A percentile compares a stretch with the other conserved stretches of the same genome.
Evolutionary conservation across 2,797 vertebrate genomes (phyloP).

Genomic region (Sebastes paucispinis): DNA sequence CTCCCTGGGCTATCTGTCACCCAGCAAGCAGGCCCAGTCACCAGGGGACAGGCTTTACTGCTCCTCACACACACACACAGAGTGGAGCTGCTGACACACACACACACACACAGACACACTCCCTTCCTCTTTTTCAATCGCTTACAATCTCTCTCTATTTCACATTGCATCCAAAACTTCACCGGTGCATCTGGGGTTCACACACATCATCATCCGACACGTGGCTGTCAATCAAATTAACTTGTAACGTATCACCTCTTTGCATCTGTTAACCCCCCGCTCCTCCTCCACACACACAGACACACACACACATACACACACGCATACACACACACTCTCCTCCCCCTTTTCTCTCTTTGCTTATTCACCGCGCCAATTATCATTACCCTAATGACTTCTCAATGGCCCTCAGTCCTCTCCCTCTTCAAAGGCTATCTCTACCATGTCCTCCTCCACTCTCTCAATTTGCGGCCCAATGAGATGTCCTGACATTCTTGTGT

Average conservation of each 20-base stretch:
- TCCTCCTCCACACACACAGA: too few species aligned
- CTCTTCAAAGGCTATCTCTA: constrained; percentile 77
- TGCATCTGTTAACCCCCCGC: constrained; percentile 41
- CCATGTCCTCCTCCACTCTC: constrained; percentile 65
- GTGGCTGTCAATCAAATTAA: constrained; percentile 67
- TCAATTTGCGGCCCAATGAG: constrained; percentile 73
- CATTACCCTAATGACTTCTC: constrained; percentile 82
- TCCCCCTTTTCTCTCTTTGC: constrained; percentile 72
- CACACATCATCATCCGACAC: constrained; percentile 25
- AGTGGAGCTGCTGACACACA: constrained; percentile 43
- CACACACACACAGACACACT: constrained; percentile 22
- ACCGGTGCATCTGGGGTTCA: neutral
- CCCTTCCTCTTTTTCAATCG: constrained; percentile 4
- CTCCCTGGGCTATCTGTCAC: constrained; percentile 73
- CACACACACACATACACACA: neutral
- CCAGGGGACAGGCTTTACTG: constrained; percentile 74
- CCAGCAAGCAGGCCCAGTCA: constrained; percentile 69
- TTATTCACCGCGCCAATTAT: constrained; percentile 80
- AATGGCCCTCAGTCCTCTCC: constrained; percentile 71
- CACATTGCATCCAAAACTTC: constrained; percentile 12
- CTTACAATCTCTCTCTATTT: constrained; percentile 1
- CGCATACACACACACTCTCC: constrained; percentile 12
- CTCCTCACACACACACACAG: constrained; percentile 45
- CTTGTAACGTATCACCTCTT: constrained; percentile 54
- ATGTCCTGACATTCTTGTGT: constrained; percentile 64